Conservation (phyloP, 2,797 vertebrate genomes). For the Okamejei kenojei region DNA sequence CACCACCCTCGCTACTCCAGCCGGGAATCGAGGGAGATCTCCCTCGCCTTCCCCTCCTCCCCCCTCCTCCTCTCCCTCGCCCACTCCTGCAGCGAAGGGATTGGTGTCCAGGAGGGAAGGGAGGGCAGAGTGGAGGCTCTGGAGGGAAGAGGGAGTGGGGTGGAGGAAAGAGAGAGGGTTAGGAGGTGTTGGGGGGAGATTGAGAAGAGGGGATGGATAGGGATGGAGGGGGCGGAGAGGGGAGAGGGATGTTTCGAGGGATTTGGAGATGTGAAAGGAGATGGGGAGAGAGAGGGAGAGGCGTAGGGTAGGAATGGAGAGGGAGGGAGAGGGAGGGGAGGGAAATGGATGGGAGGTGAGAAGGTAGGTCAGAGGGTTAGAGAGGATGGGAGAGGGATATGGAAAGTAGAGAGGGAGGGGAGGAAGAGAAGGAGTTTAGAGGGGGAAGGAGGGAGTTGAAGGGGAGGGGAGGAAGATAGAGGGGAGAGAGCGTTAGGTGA, state of each 20-base stretch:
- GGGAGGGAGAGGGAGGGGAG: too few species aligned
- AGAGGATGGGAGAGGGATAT: too few species aligned
- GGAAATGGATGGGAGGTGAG: too few species aligned
- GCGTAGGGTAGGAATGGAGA: too few species aligned
- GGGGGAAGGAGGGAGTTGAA: too few species aligned
- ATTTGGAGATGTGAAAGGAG: neutral
- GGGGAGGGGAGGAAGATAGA: too few species aligned
- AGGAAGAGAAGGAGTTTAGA: too few species aligned
- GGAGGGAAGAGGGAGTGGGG: constrained; percentile 3
- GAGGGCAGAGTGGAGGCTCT: constrained; percentile 83
- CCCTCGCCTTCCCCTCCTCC: too few species aligned
- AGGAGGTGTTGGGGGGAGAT: neutral
- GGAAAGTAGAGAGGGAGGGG: too few species aligned
- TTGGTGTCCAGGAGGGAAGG: constrained; percentile 83
- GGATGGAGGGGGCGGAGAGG: constrained; percentile 17
- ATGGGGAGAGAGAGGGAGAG: neutral
- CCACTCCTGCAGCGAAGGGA: constrained; percentile 72
- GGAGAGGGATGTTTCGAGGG: constrained; percentile 39
- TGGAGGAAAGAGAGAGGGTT: neutral
- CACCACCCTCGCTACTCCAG: constrained; percentile 70
- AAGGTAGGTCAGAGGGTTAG: too few species aligned
- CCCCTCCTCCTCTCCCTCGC: constrained; percentile 45
- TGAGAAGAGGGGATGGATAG: neutral
- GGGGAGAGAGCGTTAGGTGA: too few species aligned
- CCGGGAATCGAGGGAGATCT: constrained; percentile 49